These are phyloP conservation scores for Stenopsyche tienmushanensis DNA, from an alignment of 1,140 invertebrate species.

Conservation along the genomic window DNA sequence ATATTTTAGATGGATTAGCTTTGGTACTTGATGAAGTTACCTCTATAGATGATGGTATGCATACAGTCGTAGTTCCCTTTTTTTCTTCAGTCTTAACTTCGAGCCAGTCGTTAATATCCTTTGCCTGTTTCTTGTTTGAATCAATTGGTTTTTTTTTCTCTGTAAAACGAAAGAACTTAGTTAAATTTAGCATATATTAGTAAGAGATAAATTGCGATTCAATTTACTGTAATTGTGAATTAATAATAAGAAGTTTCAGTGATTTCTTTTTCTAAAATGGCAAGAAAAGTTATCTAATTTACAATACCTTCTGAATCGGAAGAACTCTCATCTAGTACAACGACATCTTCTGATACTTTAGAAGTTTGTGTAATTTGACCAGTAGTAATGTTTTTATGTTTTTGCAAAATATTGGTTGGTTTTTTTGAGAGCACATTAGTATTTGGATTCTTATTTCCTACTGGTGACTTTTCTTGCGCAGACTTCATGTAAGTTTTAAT, in stretches of 20 bases:
- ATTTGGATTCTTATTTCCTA: background rate
- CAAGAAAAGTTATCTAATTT: background rate
- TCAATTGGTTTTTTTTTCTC: conserved; percentile 2
- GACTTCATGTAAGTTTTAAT: background rate
- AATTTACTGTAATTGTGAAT: background rate
- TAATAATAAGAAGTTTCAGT: background rate
- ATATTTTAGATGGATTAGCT: conserved; percentile 2
- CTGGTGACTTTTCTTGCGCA: too few relatives aligned
- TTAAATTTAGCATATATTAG: background rate
- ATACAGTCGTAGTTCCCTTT: background rate
- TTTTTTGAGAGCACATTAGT: too few relatives aligned
- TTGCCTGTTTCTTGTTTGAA: background rate
- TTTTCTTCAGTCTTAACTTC: background rate
- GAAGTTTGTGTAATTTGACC: conserved; percentile 1
- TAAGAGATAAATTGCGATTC: background rate
- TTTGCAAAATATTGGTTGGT: too few relatives aligned
- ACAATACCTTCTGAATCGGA: conserved; percentile 29
- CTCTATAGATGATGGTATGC: conserved; percentile 17
- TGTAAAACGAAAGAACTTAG: too few relatives aligned
- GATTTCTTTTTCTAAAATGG: background rate
- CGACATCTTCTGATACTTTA: background rate
- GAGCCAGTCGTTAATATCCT: too few relatives aligned
- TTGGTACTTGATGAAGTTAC: conserved; percentile 3
- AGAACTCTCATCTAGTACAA: conserved; percentile 25
- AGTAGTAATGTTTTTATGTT: too few relatives aligned